Conservation (phyloP, 1,140 invertebrate species). For the Zaprionus ornatus region DNA sequence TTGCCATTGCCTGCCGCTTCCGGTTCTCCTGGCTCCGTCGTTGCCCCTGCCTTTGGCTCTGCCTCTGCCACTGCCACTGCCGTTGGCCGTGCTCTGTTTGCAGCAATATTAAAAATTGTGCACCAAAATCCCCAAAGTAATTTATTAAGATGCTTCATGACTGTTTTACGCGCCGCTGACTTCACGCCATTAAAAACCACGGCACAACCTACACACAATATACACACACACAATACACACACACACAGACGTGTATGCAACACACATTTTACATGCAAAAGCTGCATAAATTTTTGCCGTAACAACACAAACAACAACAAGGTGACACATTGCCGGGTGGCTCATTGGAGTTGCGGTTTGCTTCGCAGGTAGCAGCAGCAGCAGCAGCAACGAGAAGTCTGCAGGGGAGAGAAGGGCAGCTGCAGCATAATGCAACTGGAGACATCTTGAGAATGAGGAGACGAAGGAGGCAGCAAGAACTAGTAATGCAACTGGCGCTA, state of each 20-base stretch:
- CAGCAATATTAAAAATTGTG: conserved; percentile 82
- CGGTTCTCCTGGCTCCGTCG: background rate
- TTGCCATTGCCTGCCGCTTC: background rate
- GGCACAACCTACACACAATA: conserved; percentile 56
- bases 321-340: conserved; percentile 42
- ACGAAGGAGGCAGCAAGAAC: conserved; percentile 9
- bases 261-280: conserved; percentile 63
- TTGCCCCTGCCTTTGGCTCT: background rate
- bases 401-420: background rate
- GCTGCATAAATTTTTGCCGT: conserved; percentile 48
- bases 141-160: conserved; percentile 83
- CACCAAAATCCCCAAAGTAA: conserved; percentile 83
- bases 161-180: conserved; percentile 78
- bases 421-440: conserved; percentile 28
- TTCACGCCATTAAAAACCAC: conserved; percentile 79
- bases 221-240: conserved; percentile 9
- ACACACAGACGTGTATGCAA: background rate
- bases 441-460: conserved; percentile 30
- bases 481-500: conserved; percentile 66
- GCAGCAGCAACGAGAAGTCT: background rate
- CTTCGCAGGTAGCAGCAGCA: conserved; percentile 25
- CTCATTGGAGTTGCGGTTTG: conserved; percentile 60
- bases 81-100: conserved; percentile 27
- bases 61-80: background rate
- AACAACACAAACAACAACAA: conserved; percentile 38